A percentile compares a stretch with the other conserved stretches of the same genome.
These are phyloP conservation scores for Melanotaenia duboulayi DNA, from an alignment of 2,113 vertebrate genomes.

Conservation along the genomic window DNA sequence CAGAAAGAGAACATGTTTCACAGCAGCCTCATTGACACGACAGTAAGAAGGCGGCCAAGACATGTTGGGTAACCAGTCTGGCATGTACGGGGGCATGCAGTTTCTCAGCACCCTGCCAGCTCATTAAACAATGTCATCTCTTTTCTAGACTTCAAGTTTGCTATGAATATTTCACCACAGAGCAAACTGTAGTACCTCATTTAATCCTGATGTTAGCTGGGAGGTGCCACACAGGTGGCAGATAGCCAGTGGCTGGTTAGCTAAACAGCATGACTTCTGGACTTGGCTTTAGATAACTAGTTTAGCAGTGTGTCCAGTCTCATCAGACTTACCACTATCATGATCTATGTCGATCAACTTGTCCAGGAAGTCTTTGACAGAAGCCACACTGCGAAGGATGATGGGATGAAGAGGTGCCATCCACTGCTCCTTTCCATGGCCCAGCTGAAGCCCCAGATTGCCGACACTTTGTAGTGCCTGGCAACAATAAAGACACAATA, in stretches of 20 bases:
- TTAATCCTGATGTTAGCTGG: constrained; percentile 44
- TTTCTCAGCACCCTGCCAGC: constrained; percentile 54
- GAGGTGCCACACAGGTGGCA: constrained; percentile 24
- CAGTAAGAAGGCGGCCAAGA: constrained; percentile 43
- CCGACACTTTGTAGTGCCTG: constrained; percentile 92
- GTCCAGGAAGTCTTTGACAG: constrained; percentile 88
- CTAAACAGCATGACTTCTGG: constrained; percentile 18
- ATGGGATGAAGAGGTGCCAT: constrained; percentile 89
- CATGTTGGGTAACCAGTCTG: constrained; percentile 42
- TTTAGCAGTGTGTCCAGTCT: background rate
- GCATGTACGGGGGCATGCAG: constrained; percentile 15
- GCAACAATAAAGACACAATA: constrained; percentile 34
- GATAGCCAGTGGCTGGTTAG: constrained; percentile 42
- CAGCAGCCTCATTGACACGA: constrained; percentile 55
- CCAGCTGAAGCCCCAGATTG: constrained; percentile 92
- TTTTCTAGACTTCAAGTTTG: constrained; percentile 40
- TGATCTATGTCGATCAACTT: constrained; percentile 86
- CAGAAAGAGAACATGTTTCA: constrained; percentile 52
- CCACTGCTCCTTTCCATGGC: constrained; percentile 93
- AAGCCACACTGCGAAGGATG: constrained; percentile 87
- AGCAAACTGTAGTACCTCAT: constrained; percentile 41
- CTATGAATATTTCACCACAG: constrained; percentile 79
- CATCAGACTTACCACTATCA: constrained; percentile 81
- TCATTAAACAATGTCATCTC: constrained; percentile 43
- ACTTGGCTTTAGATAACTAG: constrained; percentile 13